Base-by-base conservation (phyloP, 2,113 vertebrate genomes). In the Sorex fumeus region DNA sequence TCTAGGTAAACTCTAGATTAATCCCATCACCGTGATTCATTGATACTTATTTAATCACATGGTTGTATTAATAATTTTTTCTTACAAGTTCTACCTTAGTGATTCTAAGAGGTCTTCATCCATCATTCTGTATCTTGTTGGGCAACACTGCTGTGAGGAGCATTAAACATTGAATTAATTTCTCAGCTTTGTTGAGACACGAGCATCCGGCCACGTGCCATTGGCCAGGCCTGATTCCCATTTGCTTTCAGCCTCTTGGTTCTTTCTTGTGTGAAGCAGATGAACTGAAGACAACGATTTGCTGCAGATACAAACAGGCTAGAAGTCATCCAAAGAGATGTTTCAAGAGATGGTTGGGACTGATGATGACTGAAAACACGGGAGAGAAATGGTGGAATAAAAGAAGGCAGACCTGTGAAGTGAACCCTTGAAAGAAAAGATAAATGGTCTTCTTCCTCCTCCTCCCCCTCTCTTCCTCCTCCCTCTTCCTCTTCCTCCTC, bases 101-200 rank as follows among this genome's bases (percentile, higher is more conserved):
- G 96, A 95, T 95, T 98, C 98, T 94, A 96, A 96, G 97, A 97
- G 94, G 97, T 97, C 96, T 96, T 57, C 96, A 97, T 98, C 97
- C 88, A 97, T 98, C 97, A 97, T 97, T 93, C 78, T 96, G 64
- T 95, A 95, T 96, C 91, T 96, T 96, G 70, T 95, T 95, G 95
- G 86, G 74, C 23, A 95, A 87, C 67, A 40, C 23, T 96, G 97
- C 91, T 97, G 62, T 0, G 0, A 95, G 91, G 93, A 97, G 96
- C 97, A 70, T 90, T 90, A 91, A 93, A 95, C 95, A 93, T 34
- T 40, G 83, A 96, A 98, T 94, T 96, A 93, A 97, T 97, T 94
- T 96, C 94, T 86, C 75, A 96, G 92, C 90, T 96, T 95, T 90
- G 95, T 69, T 95, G 94, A 97, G 96, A 92, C 70, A 90, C 95